Evolutionary conservation across 1,140 invertebrate genomes (phyloP), one percentile per base, ranked within the genome.

Genomic region (Amyelois transitella): DNA sequence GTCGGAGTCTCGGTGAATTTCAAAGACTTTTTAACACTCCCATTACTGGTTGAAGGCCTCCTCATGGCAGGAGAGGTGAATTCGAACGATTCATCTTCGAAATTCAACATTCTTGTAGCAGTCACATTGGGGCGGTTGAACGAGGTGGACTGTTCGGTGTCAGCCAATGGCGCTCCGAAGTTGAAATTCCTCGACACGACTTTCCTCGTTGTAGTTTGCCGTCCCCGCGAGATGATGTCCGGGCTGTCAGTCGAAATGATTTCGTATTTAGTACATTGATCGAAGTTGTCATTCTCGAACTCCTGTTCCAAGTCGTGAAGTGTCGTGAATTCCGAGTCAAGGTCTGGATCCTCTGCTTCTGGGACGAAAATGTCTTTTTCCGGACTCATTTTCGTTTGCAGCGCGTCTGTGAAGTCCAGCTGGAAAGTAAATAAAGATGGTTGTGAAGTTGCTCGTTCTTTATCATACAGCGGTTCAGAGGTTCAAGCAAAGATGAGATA

Each of bases 161-260:
- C 84, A 1, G 72, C 74, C 10, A 89, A 66, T 0, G 86, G 85
- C 4, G 86, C 86, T 2, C 88, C 88, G 43, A 89, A 89, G 0
- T 72, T 68, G 22, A 89, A 89, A 20, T 85, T 79, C 12, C 67
- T 78, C 0, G 81, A 69, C 1, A 62, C 77, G 0, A 88, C 66
- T 51, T 82, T 81, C 17, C 79, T 72, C 0, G 84, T 73, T 0
- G 71, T 63, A 0, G 74, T 58, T 3, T 62, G 10, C 0, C 81
- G 43, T 0, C 82, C 81, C 44, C 73, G 70, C 0, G 81, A 86
- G 52, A 83, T 86, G 2, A 89, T 88, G 43, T 89, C 67, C 0
- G 88, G 88, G 48, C 86, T 88, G 44, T 89, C 88, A 0, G 88
- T 89, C 1, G 86, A 88, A 20, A 89, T 87, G 1, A 89, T 88